Base-by-base conservation (phyloP, 2,113 vertebrate genomes). In the Spea multiplicata region DNA sequence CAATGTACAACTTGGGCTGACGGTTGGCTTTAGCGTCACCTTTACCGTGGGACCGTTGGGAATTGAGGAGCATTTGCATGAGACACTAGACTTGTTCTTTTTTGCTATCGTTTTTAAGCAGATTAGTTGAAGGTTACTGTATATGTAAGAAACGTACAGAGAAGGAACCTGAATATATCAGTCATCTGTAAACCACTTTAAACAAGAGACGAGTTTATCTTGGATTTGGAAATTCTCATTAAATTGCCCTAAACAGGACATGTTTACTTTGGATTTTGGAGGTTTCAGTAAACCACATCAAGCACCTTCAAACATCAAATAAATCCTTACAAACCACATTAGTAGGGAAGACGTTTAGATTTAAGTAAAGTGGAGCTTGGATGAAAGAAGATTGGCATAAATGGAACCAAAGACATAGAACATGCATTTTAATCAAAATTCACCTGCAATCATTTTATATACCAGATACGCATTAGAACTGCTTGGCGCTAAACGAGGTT, bases 231-330 rank as follows among this genome's bases (percentile, higher is more conserved):
- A 53, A 30, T 30, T 64, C 17, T 50, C 30, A 66, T 78, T 66
- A 72, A 72, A 44, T 71, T 78, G 61, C 59, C 10, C 66, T 80
- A 73, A 66, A 59, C 77, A 66, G 50, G 70, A 73, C 70, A 49
- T 73, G 64, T 80, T n/a, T 80, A 49, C 59, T 48, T 73, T 73
- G 62, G 49, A 73, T 45, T 57, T 55, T 46, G 44, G 59, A 46
- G 47, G 55, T 73, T 74, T 74, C 71, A 61, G 53, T 1, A 74
- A 80, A 50, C 78, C 78, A 80, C 78, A 73, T 80, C 5, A 80
- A 80, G 46, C 14, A 16, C 59, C 44, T 66, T 73, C 44, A 66
- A 73, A 66, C 64, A 67, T 73, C 49, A 73, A 73, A 59, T 17
- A 79, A 50, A 44, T 73, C 62, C 62, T 57, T 4, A 64, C n/a